These are phyloP conservation scores for Lepidothrix coronata DNA, from an alignment of 2,113 vertebrate species.

Conservation along the genomic window DNA sequence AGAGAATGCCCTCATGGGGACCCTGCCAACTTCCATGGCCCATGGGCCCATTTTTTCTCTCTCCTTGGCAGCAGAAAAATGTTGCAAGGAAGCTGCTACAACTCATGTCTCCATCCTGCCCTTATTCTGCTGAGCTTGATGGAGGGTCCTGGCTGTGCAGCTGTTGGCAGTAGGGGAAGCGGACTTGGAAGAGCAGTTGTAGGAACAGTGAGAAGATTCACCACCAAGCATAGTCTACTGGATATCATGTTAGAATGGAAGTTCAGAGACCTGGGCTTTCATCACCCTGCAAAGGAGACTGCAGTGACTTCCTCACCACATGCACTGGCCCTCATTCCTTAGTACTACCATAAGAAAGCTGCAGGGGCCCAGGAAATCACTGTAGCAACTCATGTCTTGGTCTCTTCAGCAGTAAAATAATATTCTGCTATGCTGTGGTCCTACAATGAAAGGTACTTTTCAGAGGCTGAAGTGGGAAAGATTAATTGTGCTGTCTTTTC, in stretches of 20 bases:
- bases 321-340: not conserved
- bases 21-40: slow-evolving; percentile 27
- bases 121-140: not conserved
- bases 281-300: not conserved
- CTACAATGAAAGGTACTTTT: not conserved
- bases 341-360: not conserved
- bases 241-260: not conserved
- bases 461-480: not conserved
- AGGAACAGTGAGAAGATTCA: not conserved
- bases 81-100: not conserved
- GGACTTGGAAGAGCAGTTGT: not conserved
- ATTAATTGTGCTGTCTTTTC: not conserved
- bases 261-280: not conserved
- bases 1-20: slow-evolving; percentile 25
- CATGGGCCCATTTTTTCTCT: not conserved
- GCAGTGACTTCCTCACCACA: not conserved
- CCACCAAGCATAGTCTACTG: not conserved
- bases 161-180: not conserved
- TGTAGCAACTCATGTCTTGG: not conserved
- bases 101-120: not conserved
- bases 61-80: slow-evolving; percentile 6
- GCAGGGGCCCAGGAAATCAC: not conserved
- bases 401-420: not conserved
- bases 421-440: not conserved
- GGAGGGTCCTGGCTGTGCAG: not conserved